Evolutionary conservation across 1,140 invertebrate species (phyloP), one percentile per base, ranked within the genome.

Genomic region (Lasioglossum albipes): DNA sequence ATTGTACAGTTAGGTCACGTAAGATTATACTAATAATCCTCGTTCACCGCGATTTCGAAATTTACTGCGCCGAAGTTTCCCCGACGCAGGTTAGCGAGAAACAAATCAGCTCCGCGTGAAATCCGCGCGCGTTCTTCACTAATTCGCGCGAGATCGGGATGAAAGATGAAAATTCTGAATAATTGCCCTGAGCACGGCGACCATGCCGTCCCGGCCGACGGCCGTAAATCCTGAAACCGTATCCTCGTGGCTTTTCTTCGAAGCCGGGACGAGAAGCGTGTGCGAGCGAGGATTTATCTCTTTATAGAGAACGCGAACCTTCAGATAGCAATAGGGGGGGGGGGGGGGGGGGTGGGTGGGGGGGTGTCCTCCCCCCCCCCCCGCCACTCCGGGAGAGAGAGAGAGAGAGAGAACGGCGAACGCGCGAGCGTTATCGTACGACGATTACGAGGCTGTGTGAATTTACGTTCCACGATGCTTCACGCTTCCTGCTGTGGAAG

Each of bases 111-210:
- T 10, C 31, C 16, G 62, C 22, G 31, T 7, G 12, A 12, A 64
- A n/a, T 59, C n/a, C 27, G 18, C 18, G 7, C 57, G 20, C 0
- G 62, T 65, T 41, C 31, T 16, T 65, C 2, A 13, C 16, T 0
- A 7, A 65, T 41, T 65, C 31, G 22, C 31, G 13, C 7, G 16
- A 7, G 62, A 3, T 16, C 31, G 62, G 41, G 10, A 65, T 41
- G 62, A 65, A 36, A 65, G 62, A 64, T 64, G 61, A 31, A 64
- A 64, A 64, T 64, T 64, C 62, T 41, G 31, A 65, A 65, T 65
- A 65, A 65, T 65, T 65, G 18, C 62, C 31, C 6, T 2, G 31
- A n/a, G 62, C 2, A 36, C 22, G 22, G 31, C 16, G 22, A 5
- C 61, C 4, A 10, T 12, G 10, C 10, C 2, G 22, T 0, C 27